phyloP scores from a whole-genome alignment of 64 coral and sea anemone species.

The Trachythela sp. region DNA sequence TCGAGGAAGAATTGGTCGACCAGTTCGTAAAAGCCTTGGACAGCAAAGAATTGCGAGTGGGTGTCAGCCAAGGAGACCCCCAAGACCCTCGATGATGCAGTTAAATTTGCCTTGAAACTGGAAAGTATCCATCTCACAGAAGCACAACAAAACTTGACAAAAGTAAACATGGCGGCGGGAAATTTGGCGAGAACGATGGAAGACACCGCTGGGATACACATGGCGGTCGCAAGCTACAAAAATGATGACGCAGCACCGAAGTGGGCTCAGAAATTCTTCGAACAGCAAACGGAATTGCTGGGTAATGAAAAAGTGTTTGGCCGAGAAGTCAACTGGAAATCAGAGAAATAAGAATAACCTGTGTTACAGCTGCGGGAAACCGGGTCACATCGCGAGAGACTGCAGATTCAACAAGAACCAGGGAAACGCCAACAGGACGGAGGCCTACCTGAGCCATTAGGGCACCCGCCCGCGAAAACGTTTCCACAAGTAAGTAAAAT shows the following conservation, averaged over 20 bases:
- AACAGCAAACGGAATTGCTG: background rate
- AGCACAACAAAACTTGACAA: background rate
- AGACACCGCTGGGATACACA: background rate
- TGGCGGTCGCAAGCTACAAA: background rate
- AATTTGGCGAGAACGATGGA: background rate
- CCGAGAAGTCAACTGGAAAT: background rate
- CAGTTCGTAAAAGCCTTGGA: too few species aligned
- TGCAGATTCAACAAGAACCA: too few species aligned
- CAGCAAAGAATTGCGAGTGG: too few species aligned
- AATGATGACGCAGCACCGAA: too few species aligned
- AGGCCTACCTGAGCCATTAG: background rate
- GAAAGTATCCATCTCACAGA: conserved; percentile 11
- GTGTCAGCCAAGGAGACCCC: too few species aligned
- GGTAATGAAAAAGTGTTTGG: background rate
- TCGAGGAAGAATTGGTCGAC: too few species aligned
- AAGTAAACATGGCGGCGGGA: conserved; percentile 6
- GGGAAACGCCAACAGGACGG: conserved; percentile 9
- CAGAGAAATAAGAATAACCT: too few species aligned
- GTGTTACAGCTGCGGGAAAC: too few species aligned
- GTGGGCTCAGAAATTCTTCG: background rate
- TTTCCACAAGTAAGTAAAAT: too few species aligned
- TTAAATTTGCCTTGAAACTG: background rate
- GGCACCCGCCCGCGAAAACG: background rate
- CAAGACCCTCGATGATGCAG: conserved; percentile 14
- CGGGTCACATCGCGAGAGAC: too few species aligned